Evolutionary conservation across 2,888 invertebrate genomes (phyloP), one percentile per base, ranked within the genome.

Genomic region (Cyrtodaria siliqua): DNA sequence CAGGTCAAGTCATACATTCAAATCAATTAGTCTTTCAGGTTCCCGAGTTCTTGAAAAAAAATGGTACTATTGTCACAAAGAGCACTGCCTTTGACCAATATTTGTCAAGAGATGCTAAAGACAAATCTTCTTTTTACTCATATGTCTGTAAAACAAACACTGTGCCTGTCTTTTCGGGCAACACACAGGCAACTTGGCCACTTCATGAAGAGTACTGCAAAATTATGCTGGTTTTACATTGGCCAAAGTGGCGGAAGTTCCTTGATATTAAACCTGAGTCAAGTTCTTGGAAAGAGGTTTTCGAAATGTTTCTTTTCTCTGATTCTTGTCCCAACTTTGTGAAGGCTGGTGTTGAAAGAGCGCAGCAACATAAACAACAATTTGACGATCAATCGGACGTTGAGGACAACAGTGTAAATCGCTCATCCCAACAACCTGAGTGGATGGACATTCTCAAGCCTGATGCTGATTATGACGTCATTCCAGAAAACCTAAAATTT

Each of bases 1-100:
- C 64, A 23, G 71, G 49, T 71, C 59, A 33, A 82, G 82, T 67
- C 84, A 83, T 38, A 50, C 24, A 6, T 84, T 80, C 62, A 70
- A 83, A 59, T 47, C 55, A 42, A 38, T 84, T 16, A 82, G 81
- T 60, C 66, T 86, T 16, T 64, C 79, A 55, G 82, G 82, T n/a
- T 44, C 50, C 12, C 60, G 79, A 55, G 64, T 77, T 12, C 57
- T 82, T 2, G 75, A 83, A 56, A 50, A n/a, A 47, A 38, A 38
- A 49, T 33, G 77, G 61, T n/a, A 16, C n/a, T n/a, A 53, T 84
- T 33, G 33, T 33, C 12, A 33, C 33, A 33, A 33, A 33, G 33
- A 33, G 33, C 12, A 33, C 33, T 33, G 33, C 33, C 12, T 12
- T 33, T 27, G 84, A 79, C 55, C 76, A 74, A 56, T 79, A 81